Percentiles rank a stretch among this genome's conserved stretches.
phyloP scores from a whole-genome alignment of 2,113 vertebrate species.

The Erinaceus europaeus region DNA sequence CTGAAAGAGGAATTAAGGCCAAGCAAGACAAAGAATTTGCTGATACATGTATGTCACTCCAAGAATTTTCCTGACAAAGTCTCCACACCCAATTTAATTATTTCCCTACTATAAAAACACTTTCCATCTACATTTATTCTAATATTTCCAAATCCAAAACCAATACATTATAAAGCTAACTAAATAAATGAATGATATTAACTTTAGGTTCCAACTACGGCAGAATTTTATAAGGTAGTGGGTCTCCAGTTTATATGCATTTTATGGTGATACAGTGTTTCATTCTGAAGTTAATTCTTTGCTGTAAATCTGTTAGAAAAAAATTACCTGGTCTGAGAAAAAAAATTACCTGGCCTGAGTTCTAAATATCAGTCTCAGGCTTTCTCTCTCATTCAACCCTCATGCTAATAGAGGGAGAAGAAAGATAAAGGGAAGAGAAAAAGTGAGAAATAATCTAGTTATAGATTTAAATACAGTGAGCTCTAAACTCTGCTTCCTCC shows the following conservation, averaged over 20 bases:
- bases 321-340: conserved; percentile 71
- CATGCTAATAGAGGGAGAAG: too few species aligned
- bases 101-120: conserved; percentile 85
- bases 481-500: not conserved
- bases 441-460: not conserved
- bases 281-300: conserved; percentile 75
- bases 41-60: conserved; percentile 84
- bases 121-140: conserved; percentile 85
- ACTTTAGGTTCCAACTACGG: conserved; percentile 76
- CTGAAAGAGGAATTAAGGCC: conserved; percentile 75
- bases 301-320: conserved; percentile 77
- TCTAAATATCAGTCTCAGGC: conserved; percentile 30
- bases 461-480: not conserved
- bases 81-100: conserved; percentile 86
- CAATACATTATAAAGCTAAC: conserved; percentile 83
- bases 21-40: conserved; percentile 85
- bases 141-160: conserved; percentile 84
- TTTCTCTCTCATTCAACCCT: not conserved
- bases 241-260: conserved; percentile 69
- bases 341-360: not conserved
- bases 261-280: conserved; percentile 80
- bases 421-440: too few species aligned
- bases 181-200: conserved; percentile 83
- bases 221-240: conserved; percentile 74
- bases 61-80: conserved; percentile 84